A percentile compares a stretch with the other conserved stretches of the same genome.
phyloP scores from a whole-genome alignment of 2,113 vertebrate species.

The Cebidichthys violaceus region DNA sequence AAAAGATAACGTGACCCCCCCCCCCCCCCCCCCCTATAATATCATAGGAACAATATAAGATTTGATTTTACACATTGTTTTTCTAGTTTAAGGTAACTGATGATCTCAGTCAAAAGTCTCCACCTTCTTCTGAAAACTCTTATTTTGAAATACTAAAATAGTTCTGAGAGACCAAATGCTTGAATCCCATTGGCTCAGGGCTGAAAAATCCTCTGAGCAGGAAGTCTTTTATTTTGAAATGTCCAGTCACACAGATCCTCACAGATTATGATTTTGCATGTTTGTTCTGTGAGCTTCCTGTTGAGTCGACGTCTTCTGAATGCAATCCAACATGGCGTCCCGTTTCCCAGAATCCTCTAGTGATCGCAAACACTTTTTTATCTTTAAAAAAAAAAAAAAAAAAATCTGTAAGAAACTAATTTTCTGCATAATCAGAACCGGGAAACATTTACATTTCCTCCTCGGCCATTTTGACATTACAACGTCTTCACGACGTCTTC shows the following conservation, averaged over 20 bases:
- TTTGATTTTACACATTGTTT: conserved; percentile 40
- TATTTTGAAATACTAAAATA: conserved; percentile 63
- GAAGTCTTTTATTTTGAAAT: conserved; percentile 55
- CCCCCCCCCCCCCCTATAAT: conserved; percentile 7
- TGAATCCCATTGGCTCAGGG: conserved; percentile 11
- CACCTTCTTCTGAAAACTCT: conserved; percentile 30
- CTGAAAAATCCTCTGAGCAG: conserved; percentile 6
- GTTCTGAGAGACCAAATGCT: conserved; percentile 42
- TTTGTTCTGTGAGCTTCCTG: conserved; percentile 27
- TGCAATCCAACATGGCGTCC: conserved; percentile 15
- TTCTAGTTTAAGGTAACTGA: conserved; percentile 27
- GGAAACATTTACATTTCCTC: not conserved
- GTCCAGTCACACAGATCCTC: not conserved
- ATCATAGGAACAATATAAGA: conserved; percentile 53
- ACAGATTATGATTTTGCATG: not conserved
- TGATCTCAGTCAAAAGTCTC: conserved; percentile 33
- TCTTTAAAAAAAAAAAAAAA: not conserved
- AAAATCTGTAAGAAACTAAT: conserved; percentile 19
- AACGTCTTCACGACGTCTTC: not conserved
- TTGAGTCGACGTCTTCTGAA: not conserved
- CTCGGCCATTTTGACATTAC: not conserved
- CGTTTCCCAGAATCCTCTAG: conserved; percentile 31
- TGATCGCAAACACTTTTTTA: not conserved
- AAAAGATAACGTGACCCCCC: too few relatives aligned
- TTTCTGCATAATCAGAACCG: conserved; percentile 53